phyloP scores from a whole-genome alignment of 2,888 invertebrate species.

The Anodontia alba region DNA sequence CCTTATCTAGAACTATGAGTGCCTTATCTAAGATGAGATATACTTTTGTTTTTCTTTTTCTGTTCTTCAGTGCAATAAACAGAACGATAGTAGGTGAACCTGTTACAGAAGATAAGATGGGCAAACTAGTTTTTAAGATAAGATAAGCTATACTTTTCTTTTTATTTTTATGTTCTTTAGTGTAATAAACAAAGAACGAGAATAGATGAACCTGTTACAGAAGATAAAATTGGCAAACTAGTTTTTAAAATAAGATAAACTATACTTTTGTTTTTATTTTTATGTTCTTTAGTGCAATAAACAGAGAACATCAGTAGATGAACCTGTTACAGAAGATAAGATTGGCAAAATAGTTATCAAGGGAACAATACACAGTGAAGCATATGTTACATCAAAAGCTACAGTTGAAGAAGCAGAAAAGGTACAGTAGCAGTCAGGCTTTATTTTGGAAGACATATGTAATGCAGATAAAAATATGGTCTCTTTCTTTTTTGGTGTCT shows the following conservation, averaged over 20 bases:
- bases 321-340: neutral
- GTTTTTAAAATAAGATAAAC: too few relatives aligned
- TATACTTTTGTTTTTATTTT: too few relatives aligned
- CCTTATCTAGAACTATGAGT: too few relatives aligned
- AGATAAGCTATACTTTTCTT: too few relatives aligned
- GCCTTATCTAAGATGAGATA: too few relatives aligned
- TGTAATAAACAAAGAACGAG: conserved; percentile 13
- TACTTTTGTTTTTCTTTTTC: too few relatives aligned
- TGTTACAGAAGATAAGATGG: neutral
- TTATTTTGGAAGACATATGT: too few relatives aligned
- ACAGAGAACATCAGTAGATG: conserved; percentile 11
- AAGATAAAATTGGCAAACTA: neutral
- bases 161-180: conserved; percentile 10
- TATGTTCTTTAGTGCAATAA: conserved; percentile 19
- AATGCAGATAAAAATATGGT: too few relatives aligned
- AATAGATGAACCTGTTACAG: neutral
- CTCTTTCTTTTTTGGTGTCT: too few relatives aligned
- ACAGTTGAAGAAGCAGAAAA: conserved; percentile 90
- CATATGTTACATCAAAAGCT: conserved; percentile 92
- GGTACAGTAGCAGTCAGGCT: conserved; percentile 76
- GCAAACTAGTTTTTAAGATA: conserved; percentile 87
- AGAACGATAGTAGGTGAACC: conserved; percentile 10
- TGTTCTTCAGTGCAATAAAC: conserved; percentile 35
- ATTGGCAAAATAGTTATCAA: conserved; percentile 84
- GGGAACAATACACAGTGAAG: conserved; percentile 90